These are phyloP conservation scores for Barypeithes pellucidus DNA, from an alignment of 2,888 invertebrate species.

Conservation along the genomic window DNA sequence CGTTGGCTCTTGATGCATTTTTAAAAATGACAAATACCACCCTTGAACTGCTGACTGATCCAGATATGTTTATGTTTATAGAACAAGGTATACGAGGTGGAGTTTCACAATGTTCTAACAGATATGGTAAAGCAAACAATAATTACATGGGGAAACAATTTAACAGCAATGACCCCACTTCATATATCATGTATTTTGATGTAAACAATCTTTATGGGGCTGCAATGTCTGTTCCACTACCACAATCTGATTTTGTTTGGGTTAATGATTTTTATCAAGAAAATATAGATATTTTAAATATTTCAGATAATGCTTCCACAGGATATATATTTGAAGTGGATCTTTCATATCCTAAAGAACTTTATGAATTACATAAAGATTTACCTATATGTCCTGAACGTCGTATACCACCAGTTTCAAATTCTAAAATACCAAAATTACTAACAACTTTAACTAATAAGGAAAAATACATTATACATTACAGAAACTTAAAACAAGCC, in stretches of 20 bases:
- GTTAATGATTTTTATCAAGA: too few species aligned
- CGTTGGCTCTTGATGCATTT: constrained; percentile 10
- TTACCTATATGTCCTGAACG: constrained; percentile 25
- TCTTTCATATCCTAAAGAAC: constrained; percentile 8
- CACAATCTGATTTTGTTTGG: too few species aligned
- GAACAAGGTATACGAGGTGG: constrained; percentile 23
- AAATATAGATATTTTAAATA: constrained; percentile 38
- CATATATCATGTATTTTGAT: too few species aligned
- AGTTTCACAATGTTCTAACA: constrained; percentile 29
- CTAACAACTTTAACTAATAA: constrained; percentile 22
- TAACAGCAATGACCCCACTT: too few species aligned
- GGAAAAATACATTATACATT: constrained; percentile 31
- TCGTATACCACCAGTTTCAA: constrained; percentile 16
- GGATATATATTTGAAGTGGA: constrained; percentile 28
- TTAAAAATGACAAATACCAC: constrained; percentile 11
- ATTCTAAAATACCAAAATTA: constrained; percentile 27
- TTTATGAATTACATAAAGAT: constrained; percentile 30
- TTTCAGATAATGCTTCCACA: constrained; percentile 27
- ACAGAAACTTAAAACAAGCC: constrained; percentile 23
- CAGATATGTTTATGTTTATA: constrained; percentile 21
- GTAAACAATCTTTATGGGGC: too few species aligned
- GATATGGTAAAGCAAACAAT: constrained; percentile 28
- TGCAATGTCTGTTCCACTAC: constrained; percentile 2
- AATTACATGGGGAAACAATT: constrained; percentile 22
- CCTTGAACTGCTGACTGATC: constrained; percentile 27